Percentiles rank a stretch among this genome's conserved stretches.
These are phyloP conservation scores for Adineta ricciae DNA, from an alignment of 2,888 invertebrate species.

Conservation along the genomic window DNA sequence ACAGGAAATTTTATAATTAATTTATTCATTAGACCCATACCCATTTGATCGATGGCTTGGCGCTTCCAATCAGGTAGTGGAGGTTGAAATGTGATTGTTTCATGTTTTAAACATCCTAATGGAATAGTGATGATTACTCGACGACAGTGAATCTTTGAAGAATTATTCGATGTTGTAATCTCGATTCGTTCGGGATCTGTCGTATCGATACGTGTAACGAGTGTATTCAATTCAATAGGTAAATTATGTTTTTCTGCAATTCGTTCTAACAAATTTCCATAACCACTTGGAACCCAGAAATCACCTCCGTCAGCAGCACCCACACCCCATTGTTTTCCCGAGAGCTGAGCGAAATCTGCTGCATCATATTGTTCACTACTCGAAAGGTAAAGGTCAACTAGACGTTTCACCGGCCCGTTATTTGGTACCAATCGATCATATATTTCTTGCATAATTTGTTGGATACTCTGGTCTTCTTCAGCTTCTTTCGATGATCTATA, in stretches of 20 bases:
- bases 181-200: background rate
- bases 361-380: background rate
- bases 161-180: background rate
- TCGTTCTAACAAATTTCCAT: background rate
- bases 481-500: background rate
- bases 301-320: background rate
- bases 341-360: background rate
- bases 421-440: background rate
- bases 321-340: background rate
- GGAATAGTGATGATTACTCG: background rate
- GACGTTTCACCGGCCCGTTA: background rate
- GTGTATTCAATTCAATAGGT: background rate
- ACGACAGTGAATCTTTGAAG: background rate
- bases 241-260: background rate
- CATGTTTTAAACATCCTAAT: background rate
- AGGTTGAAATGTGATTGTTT: background rate
- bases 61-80: background rate
- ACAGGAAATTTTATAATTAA: background rate
- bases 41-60: background rate
- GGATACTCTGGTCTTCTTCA: background rate
- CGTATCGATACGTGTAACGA: background rate
- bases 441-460: background rate
- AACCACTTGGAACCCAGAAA: background rate
- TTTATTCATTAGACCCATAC: slow-evolving; percentile 14
- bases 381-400: background rate